Evolutionary conservation across 1,140 invertebrate genomes (phyloP).

Genomic region (Vanessa atalanta): DNA sequence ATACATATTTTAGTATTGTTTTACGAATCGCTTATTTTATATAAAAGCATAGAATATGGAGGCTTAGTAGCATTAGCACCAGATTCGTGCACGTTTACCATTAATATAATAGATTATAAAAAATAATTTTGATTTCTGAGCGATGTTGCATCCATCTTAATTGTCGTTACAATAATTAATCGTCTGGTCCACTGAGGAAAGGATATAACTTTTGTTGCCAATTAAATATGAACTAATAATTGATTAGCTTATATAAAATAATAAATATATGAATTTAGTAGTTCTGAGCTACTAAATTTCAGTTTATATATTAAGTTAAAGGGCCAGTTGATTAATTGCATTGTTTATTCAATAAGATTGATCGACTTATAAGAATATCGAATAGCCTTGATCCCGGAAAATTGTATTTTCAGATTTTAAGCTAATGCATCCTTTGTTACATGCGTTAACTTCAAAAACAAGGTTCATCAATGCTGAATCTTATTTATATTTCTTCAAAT

Average conservation of each 20-base stretch:
- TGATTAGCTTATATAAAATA: too few relatives aligned
- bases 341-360: not conserved
- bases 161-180: too few relatives aligned
- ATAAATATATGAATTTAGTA: not conserved
- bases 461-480: not conserved
- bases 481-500: not conserved
- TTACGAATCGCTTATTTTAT: not conserved
- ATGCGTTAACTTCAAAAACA: not conserved
- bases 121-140: not conserved
- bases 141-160: too few relatives aligned
- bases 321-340: not conserved
- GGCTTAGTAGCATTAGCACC: not conserved
- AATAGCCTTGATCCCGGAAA: not conserved
- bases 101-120: not conserved
- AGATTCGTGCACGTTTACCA: constrained; percentile 1
- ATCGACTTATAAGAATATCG: not conserved
- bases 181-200: too few relatives aligned
- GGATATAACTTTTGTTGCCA: too few relatives aligned
- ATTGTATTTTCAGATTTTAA: constrained; percentile 7
- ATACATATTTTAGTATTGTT: constrained; percentile 1
- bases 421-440: not conserved
- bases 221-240: too few relatives aligned
- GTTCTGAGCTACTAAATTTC: not conserved
- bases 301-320: not conserved
- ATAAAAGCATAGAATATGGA: constrained; percentile 5